These are phyloP conservation scores for Lithophane socia DNA, from an alignment of 2,888 invertebrate species.

Conservation along the genomic window DNA sequence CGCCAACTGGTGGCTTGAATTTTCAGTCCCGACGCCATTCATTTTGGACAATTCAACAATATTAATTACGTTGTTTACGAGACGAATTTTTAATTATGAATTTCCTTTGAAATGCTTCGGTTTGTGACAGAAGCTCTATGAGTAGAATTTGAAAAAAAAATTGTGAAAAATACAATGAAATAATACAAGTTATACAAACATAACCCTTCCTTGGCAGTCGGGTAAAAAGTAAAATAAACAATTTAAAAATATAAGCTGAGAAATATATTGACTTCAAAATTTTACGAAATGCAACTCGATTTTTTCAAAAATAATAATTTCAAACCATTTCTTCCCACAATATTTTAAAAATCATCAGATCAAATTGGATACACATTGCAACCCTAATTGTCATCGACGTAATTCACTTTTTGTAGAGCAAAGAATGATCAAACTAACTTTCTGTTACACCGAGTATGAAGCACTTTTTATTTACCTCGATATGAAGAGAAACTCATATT, in stretches of 20 bases:
- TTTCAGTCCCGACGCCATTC: too few relatives aligned
- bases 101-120: neutral
- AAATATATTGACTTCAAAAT: neutral
- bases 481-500: slow-evolving; percentile 51
- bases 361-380: slow-evolving; percentile 24
- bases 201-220: too few relatives aligned
- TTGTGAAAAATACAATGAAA: neutral
- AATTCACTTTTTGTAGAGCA: slow-evolving; percentile 48
- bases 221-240: neutral
- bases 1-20: too few relatives aligned
- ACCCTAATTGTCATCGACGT: slow-evolving; percentile 38
- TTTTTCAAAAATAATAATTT: neutral
- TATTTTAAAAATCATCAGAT: neutral
- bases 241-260: neutral
- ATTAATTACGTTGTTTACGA: too few relatives aligned
- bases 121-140: neutral
- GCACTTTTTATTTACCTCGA: slow-evolving; percentile 38
- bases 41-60: too few relatives aligned
- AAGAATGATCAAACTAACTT: slow-evolving; percentile 36
- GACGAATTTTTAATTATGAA: neutral
- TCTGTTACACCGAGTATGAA: slow-evolving; percentile 34
- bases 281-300: neutral
- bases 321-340: neutral
- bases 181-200: too few relatives aligned
- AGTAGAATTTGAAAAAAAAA: neutral